Conservation (phyloP, 1,140 invertebrate species). For the Heliconius nattereri region DNA sequence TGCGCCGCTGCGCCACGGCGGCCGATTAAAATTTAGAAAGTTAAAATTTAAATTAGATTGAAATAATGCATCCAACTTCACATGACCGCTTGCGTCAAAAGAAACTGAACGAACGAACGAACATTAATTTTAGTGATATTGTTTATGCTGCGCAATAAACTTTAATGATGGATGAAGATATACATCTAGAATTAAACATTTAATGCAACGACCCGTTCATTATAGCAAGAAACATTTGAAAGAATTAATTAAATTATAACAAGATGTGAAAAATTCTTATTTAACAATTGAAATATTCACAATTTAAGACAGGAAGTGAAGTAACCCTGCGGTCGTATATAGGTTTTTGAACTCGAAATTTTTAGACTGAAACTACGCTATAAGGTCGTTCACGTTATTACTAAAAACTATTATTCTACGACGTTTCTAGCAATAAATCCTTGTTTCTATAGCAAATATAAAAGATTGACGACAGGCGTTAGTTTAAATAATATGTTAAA, state of each 20-base stretch:
- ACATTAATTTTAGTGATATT: conserved; percentile 45
- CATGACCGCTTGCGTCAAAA: conserved; percentile 30
- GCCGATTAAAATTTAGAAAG: not conserved
- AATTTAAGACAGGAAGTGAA: conserved; percentile 28
- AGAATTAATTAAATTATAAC: conserved; percentile 44
- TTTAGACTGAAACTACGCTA: conserved; percentile 3
- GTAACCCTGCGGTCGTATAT: conserved; percentile 18
- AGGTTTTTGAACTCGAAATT: conserved; percentile 21
- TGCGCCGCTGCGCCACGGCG: too few species aligned
- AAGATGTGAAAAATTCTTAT: conserved; percentile 45
- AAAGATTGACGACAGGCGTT: not conserved
- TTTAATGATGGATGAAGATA: conserved; percentile 50
- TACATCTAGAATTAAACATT: conserved; percentile 54
- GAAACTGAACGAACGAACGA: conserved; percentile 26
- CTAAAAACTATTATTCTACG: not conserved
- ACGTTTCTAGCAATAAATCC: not conserved
- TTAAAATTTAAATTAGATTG: conserved; percentile 24
- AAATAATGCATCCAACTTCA: conserved; percentile 14
- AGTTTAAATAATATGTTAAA: conserved; percentile 9
- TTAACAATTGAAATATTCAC: conserved; percentile 44
- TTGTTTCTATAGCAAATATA: not conserved
- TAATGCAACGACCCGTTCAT: conserved; percentile 46
- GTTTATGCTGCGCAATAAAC: conserved; percentile 49
- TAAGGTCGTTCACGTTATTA: conserved; percentile 9
- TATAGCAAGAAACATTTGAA: conserved; percentile 39